A percentile compares a stretch with the other conserved stretches of the same genome.
phyloP scores from a whole-genome alignment of 2,113 vertebrate species.

The Felis catus region F.catus_Fca126_mat1.0 CM031412.1:113868501-113869000 shows the following conservation, averaged over 20 bases:
- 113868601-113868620: background rate
- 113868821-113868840: background rate
- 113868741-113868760: background rate
- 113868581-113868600: background rate
- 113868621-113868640: background rate
- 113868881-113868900: constrained; percentile 8
- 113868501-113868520: background rate
- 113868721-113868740: background rate
- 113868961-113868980: background rate
- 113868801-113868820: background rate
- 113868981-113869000: background rate
- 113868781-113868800: background rate
- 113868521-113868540: background rate
- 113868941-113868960: background rate
- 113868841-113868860: background rate
- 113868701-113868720: background rate
- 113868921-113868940: background rate
- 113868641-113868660: background rate
- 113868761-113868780: background rate
- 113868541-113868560: background rate
- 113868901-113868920: background rate
- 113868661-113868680: background rate
- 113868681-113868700: background rate
- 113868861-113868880: background rate
- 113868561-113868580: background rate